Evolutionary conservation across 2,113 vertebrate genomes (phyloP).

Genomic region (Ascaphus truei): DNA sequence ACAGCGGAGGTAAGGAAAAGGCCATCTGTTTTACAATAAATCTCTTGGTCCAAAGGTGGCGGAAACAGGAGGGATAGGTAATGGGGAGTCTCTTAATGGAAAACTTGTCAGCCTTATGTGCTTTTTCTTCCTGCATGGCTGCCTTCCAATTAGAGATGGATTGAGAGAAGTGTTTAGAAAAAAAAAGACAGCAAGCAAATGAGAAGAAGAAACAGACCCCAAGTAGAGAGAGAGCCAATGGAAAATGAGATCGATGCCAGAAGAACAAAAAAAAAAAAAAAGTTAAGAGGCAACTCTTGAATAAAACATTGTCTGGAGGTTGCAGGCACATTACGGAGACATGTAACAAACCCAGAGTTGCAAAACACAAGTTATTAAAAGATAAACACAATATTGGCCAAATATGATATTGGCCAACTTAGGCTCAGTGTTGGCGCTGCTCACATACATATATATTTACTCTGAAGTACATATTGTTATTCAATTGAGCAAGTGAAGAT

Average conservation of each 20-base stretch:
- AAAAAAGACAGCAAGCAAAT: background rate
- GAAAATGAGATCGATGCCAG: slow-evolving; percentile 14
- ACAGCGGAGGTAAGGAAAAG: background rate
- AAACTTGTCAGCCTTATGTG: slow-evolving; percentile 21
- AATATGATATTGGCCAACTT: too few relatives aligned
- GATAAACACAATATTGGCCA: too few relatives aligned
- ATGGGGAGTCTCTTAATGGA: slow-evolving; percentile 14
- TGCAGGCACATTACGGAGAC: background rate
- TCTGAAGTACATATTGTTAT: background rate
- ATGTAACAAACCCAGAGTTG: background rate
- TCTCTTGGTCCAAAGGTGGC: slow-evolving; percentile 4
- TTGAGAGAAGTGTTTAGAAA: background rate
- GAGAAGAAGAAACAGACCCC: background rate
- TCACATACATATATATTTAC: background rate
- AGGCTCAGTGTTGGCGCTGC: background rate
- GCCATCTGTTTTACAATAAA: too few relatives aligned
- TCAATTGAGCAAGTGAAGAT: background rate
- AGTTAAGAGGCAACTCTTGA: slow-evolving; percentile 1
- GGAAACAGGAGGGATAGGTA: slow-evolving; percentile 20
- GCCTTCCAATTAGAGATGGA: slow-evolving; percentile 14
- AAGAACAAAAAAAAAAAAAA: slow-evolving; percentile 14
- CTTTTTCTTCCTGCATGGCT: slow-evolving; percentile 20
- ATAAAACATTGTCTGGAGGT: background rate
- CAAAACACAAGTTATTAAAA: too few relatives aligned
- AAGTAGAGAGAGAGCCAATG: background rate